Conservation (phyloP, 2,888 invertebrate genomes). For the Argynnis bischoffii region DNA sequence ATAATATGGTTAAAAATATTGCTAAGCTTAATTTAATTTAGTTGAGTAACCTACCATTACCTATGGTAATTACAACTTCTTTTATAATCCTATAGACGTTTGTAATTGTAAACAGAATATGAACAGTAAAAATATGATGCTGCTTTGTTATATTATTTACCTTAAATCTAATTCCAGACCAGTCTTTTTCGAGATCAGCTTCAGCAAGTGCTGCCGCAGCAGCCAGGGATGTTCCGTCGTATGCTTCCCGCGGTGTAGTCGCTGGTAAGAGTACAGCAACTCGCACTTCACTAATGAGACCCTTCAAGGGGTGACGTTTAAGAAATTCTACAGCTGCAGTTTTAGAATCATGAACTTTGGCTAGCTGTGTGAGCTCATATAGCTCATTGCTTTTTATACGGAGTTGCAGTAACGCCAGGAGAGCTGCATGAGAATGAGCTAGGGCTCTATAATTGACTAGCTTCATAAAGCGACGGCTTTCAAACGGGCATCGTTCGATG, state of each 20-base stretch:
- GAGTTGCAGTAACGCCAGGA: slow-evolving; percentile 54
- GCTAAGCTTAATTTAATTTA: too few species aligned
- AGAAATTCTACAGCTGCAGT: slow-evolving; percentile 48
- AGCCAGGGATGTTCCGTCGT: slow-evolving; percentile 51
- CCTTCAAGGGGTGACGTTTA: slow-evolving; percentile 46
- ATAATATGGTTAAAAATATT: too few species aligned
- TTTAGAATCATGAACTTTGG: slow-evolving; percentile 42
- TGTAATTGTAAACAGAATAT: too few species aligned
- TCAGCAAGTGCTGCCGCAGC: slow-evolving; percentile 64
- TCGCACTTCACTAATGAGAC: slow-evolving; percentile 50
- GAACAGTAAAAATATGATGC: not conserved
- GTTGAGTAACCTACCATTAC: too few species aligned
- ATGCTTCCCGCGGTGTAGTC: slow-evolving; percentile 49
- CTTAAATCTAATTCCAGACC: slow-evolving; percentile 37
- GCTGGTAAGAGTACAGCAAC: slow-evolving; percentile 53
- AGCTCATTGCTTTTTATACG: slow-evolving; percentile 48
- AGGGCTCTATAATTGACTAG: slow-evolving; percentile 58
- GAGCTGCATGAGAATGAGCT: slow-evolving; percentile 54
- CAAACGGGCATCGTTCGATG: slow-evolving; percentile 58
- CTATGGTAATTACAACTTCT: too few species aligned
- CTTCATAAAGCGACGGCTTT: slow-evolving; percentile 62
- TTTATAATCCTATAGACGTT: too few species aligned
- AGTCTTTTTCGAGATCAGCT: slow-evolving; percentile 44
- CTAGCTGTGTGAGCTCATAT: slow-evolving; percentile 44
- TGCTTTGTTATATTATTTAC: slow-evolving; percentile 23